Base-by-base conservation (phyloP, 2,113 vertebrate species). In the Copsychus sechellarum region DNA sequence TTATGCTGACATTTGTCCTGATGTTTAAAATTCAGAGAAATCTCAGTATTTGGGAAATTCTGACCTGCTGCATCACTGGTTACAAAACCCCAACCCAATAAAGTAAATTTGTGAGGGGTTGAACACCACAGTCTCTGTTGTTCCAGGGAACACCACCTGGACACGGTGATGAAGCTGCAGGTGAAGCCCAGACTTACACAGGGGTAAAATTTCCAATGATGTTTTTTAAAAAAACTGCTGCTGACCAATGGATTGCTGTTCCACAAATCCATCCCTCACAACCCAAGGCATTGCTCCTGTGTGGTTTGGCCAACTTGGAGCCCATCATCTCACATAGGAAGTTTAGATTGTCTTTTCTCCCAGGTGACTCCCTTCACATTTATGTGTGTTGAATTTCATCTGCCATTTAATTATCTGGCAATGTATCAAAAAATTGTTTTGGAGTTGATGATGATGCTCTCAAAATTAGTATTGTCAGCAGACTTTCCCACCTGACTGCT, bases 381-480 rank as follows among this genome's bases (percentile, higher is more conserved):
- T 77, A 34, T 24, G 29, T 66, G 54, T 47, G 5, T 8, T 34
- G 76, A 62, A 77, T 82, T 90, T 90, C 64, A 66, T 9, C 93
- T 86, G 88, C 58, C 43, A 9, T 33, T 94, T 83, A 65, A 90
- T 88, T 86, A 70, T 88, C 79, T 94, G 67, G n/a, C 79, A 82
- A 33, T 21, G 38, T 31, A 47, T 83, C 88, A 12, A 54, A 57
- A 95, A 93, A 65, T 83, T 95, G 85, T 95, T 92, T 86, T 90
- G 90, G 65, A 62, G 79, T 80, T 90, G 60, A 43, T 94, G 25
- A 66, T 0, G 6, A 70, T 73, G 88, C 58, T 80, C 58, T 86
- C 82, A 45, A 73, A 95, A 90, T 90, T 12, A 54, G 58, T 22
- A 1, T 25, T 72, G 88, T 94, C 90, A 94, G 94, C 96, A 95